Evolutionary conservation across 2,888 invertebrate species (phyloP).

Genomic region (Mythimna pallens): DNA sequence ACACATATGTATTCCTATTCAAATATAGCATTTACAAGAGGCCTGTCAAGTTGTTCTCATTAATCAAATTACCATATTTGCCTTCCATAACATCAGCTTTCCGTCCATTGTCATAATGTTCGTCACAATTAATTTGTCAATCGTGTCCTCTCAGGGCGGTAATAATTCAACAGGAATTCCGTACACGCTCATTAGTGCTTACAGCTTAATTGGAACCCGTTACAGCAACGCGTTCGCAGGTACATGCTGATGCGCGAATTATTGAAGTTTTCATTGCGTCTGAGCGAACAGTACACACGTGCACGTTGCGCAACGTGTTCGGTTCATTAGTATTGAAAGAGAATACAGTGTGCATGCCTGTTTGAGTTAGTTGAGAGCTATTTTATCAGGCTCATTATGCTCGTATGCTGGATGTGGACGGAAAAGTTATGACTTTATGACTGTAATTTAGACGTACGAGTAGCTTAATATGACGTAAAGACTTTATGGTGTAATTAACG

Average conservation of each 20-base stretch:
- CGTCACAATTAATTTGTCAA: conserved; percentile 53
- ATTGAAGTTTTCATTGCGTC: conserved; percentile 59
- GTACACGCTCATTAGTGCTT: conserved; percentile 55
- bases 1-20: neutral
- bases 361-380: conserved; percentile 54
- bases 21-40: neutral
- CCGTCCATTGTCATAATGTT: conserved; percentile 33
- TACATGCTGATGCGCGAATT: conserved; percentile 45
- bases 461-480: conserved; percentile 4
- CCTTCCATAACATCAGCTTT: conserved; percentile 25
- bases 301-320: conserved; percentile 46
- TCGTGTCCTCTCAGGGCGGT: conserved; percentile 38
- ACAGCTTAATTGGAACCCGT: conserved; percentile 58
- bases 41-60: neutral
- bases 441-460: conserved; percentile 27
- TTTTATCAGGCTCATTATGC: conserved; percentile 62
- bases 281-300: conserved; percentile 43
- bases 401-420: conserved; percentile 39
- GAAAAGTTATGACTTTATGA: conserved; percentile 58
- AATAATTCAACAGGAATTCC: conserved; percentile 43
- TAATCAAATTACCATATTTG: conserved; percentile 15
- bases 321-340: conserved; percentile 65
- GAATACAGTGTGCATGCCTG: conserved; percentile 51
- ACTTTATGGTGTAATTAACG: conserved; percentile 13
- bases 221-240: conserved; percentile 48